Evolutionary conservation across 2,797 vertebrate genomes (phyloP).

Genomic region (Hyperoplus immaculatus): DNA sequence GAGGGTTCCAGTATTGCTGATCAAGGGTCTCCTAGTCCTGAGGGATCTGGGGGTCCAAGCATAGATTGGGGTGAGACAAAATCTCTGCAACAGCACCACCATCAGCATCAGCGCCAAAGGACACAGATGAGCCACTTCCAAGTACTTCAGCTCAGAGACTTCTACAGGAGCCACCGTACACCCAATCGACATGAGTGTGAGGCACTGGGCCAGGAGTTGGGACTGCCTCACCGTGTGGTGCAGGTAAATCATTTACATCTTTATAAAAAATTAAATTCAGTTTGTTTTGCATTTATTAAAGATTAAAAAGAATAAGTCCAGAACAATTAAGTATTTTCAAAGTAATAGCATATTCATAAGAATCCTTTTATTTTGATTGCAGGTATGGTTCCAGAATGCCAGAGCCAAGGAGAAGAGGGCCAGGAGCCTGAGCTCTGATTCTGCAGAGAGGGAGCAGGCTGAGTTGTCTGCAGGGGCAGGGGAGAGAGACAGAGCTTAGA

Average conservation of each 20-base stretch:
- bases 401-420: conserved; percentile 99
- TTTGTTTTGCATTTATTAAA: conserved; percentile 1
- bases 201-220: conserved; percentile 96
- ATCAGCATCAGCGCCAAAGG: conserved; percentile 91
- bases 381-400: conserved; percentile 99
- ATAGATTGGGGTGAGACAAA: conserved; percentile 91
- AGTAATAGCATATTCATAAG: not conserved
- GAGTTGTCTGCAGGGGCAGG: conserved; percentile 79
- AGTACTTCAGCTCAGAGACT: conserved; percentile 96
- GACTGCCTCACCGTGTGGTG: conserved; percentile 98
- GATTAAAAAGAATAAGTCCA: not conserved
- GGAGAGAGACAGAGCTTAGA: conserved; percentile 94
- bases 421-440: conserved; percentile 82
- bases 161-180: conserved; percentile 97
- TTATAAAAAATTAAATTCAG: not conserved
- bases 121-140: conserved; percentile 99
- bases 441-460: conserved; percentile 80
- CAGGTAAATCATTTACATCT: conserved; percentile 85
- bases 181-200: conserved; percentile 99
- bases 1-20: conserved; percentile 92
- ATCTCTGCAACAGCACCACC: conserved; percentile 84
- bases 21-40: conserved; percentile 93
- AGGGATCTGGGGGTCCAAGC: conserved; percentile 90
- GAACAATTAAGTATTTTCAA: not conserved
- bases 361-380: conserved; percentile 24